Evolutionary conservation across 2,888 invertebrate species (phyloP).

Genomic region (Amphipyra berbera): DNA sequence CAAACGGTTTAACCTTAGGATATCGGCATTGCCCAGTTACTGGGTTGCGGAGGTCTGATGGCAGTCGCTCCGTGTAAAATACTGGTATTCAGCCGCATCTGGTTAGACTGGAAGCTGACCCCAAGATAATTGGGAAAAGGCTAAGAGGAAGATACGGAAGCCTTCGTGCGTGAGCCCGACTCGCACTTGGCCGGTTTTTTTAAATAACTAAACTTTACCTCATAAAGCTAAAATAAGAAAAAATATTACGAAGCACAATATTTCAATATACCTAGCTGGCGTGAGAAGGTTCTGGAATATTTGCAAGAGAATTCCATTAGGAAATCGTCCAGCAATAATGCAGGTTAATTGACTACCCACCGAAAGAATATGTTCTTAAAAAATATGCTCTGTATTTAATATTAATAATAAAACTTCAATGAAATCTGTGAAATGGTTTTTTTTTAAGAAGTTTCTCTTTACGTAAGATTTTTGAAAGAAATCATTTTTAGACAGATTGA

Average conservation of each 20-base stretch:
- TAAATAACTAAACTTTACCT: background rate
- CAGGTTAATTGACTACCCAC: conserved; percentile 53
- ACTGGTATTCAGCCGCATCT: too few relatives aligned
- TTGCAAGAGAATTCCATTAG: conserved; percentile 62
- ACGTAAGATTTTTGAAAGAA: background rate
- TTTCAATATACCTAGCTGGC: conserved; percentile 32
- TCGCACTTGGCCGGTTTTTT: too few relatives aligned
- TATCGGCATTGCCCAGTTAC: too few relatives aligned
- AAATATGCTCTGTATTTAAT: conserved; percentile 20
- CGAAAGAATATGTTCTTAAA: conserved; percentile 33
- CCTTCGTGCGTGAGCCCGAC: too few relatives aligned
- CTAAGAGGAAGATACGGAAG: too few relatives aligned
- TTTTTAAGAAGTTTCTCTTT: conserved; percentile 7
- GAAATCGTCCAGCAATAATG: conserved; percentile 46
- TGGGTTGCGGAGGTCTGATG: too few relatives aligned
- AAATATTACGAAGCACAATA: conserved; percentile 10
- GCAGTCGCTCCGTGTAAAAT: too few relatives aligned
- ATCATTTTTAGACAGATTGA: too few relatives aligned
- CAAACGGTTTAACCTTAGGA: too few relatives aligned
- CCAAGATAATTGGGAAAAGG: too few relatives aligned
- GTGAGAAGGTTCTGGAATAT: conserved; percentile 55
- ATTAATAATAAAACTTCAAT: conserved; percentile 17
- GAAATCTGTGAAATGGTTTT: background rate
- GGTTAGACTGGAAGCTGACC: too few relatives aligned
- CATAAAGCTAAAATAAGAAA: background rate